These are phyloP conservation scores for Molothrus ater DNA, from an alignment of 2,797 vertebrate genomes.

Conservation along the genomic window DNA sequence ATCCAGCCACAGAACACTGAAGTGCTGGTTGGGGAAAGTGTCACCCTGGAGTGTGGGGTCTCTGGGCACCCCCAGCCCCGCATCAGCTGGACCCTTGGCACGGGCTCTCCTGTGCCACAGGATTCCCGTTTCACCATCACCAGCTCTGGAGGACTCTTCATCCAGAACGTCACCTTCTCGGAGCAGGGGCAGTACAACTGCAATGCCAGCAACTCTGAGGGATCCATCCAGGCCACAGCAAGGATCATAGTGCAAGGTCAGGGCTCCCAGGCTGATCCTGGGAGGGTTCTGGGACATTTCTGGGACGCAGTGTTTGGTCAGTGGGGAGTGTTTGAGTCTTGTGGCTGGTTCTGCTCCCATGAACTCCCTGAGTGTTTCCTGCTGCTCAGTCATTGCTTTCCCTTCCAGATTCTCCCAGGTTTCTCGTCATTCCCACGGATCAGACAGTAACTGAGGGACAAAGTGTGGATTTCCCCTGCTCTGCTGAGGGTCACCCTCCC, in stretches of 20 bases:
- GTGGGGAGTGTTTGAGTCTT: fast-evolving
- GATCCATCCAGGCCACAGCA: constrained; percentile 69
- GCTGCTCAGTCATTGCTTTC: neutral
- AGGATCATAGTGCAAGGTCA: constrained; percentile 76
- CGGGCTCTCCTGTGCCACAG: constrained; percentile 53
- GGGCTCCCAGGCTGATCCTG: neutral
- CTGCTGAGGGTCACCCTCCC: constrained; percentile 69
- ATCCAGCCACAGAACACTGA: constrained; percentile 78
- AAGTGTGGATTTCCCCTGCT: constrained; percentile 70
- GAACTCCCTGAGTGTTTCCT: neutral
- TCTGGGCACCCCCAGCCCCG: constrained; percentile 71
- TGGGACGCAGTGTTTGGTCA: fast-evolving
- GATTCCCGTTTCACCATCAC: constrained; percentile 72
- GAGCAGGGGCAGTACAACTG: constrained; percentile 75
- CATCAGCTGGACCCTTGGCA: constrained; percentile 71
- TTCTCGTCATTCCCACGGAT: constrained; percentile 63
- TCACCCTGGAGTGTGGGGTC: constrained; percentile 77
- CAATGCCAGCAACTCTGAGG: constrained; percentile 72
- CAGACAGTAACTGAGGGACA: constrained; percentile 73
- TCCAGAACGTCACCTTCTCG: constrained; percentile 69
- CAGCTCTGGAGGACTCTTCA: constrained; percentile 72
- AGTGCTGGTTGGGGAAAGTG: constrained; percentile 72
- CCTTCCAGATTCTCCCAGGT: constrained; percentile 68
- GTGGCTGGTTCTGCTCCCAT: neutral
- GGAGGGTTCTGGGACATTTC: neutral